Conservation (phyloP, 1,140 invertebrate genomes). For the Drosophila pachea region DNA sequence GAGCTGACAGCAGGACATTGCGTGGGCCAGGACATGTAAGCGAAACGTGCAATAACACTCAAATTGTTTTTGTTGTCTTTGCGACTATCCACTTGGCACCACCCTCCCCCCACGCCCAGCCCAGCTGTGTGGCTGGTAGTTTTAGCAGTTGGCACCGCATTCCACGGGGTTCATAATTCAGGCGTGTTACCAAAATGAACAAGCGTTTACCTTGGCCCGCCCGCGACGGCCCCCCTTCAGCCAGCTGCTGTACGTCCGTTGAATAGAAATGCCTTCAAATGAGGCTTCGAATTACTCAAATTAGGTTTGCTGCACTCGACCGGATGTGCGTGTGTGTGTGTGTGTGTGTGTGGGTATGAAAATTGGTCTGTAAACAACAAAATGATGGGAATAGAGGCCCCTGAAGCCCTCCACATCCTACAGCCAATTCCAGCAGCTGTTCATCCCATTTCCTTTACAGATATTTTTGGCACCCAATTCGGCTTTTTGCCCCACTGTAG, state of each 20-base stretch:
- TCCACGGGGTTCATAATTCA: conserved; percentile 33
- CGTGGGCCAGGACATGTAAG: conserved; percentile 37
- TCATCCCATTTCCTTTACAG: no score
- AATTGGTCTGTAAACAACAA: no score
- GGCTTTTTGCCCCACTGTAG: no score
- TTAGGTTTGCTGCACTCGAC: conserved; percentile 21
- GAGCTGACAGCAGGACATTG: conserved; percentile 10
- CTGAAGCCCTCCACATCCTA: no score
- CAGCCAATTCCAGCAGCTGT: no score
- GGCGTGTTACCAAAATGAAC: conserved; percentile 34
- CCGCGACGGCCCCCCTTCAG: neutral
- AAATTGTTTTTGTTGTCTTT: conserved; percentile 46
- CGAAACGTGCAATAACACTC: conserved; percentile 57
- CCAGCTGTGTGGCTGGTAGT: conserved; percentile 4
- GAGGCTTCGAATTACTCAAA: conserved; percentile 47
- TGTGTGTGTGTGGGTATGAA: conserved; percentile 5
- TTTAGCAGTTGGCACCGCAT: conserved; percentile 11
- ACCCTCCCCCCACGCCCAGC: neutral
- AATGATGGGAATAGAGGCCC: no score
- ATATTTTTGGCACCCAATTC: no score
- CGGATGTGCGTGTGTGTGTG: neutral
- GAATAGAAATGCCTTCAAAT: conserved; percentile 52
- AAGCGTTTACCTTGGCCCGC: neutral
- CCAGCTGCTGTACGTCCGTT: conserved; percentile 24
- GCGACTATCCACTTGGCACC: conserved; percentile 11